Evolutionary conservation across 2,888 invertebrate species (phyloP).

Genomic region (Pristionchus fissidentatus): DNA sequence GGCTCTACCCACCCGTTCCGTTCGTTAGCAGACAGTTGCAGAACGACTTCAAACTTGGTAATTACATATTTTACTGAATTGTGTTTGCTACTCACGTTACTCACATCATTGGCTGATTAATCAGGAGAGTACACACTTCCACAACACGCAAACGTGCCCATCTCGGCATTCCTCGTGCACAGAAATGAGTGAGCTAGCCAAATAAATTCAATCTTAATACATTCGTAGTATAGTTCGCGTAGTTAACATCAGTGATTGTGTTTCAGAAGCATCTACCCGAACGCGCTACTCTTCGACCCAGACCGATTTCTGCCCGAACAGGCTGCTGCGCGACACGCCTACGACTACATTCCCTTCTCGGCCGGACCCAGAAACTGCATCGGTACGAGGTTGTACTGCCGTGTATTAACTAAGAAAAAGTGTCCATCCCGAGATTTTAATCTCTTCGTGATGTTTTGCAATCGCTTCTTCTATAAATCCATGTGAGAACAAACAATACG

Average conservation of each 20-base stretch:
- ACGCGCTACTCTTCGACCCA: not conserved
- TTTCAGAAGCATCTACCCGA: not conserved
- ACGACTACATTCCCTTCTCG: constrained; percentile 30
- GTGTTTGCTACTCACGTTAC: no score
- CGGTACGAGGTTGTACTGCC: not conserved
- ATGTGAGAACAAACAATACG: no score
- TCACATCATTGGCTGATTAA: no score
- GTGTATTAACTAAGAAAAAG: not conserved
- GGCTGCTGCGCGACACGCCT: not conserved
- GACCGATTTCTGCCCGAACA: constrained; percentile 23
- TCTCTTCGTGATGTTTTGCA: no score
- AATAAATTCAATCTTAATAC: not conserved
- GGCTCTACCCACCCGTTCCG: constrained; percentile 24
- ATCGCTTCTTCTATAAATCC: no score
- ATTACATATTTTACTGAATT: not conserved
- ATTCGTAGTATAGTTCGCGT: not conserved
- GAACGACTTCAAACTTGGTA: constrained; percentile 3
- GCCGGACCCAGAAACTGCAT: constrained; percentile 34
- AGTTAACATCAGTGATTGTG: not conserved
- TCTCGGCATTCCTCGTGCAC: constrained; percentile 13
- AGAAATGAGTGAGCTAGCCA: constrained; percentile 27
- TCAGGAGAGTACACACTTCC: constrained; percentile 22
- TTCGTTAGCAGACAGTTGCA: constrained; percentile 40
- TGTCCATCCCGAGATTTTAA: no score
- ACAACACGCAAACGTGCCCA: not conserved